phyloP scores from a whole-genome alignment of 2,888 invertebrate genomes.

The Callyntrura guangdongensis region DNA sequence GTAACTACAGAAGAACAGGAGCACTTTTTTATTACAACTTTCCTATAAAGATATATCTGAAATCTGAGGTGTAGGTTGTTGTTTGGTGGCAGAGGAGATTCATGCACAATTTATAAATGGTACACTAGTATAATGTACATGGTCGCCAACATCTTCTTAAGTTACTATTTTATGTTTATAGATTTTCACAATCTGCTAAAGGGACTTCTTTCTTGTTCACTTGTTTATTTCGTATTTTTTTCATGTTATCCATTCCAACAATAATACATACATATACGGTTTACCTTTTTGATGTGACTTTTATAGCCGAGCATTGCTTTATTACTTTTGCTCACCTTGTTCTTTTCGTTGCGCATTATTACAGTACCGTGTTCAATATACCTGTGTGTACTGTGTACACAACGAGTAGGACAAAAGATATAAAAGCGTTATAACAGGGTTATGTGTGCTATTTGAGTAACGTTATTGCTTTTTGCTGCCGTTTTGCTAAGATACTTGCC shows the following conservation, averaged over 20 bases:
- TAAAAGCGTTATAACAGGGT: slow-evolving; percentile 22
- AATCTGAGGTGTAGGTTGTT: background rate
- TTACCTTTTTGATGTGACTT: slow-evolving; percentile 71
- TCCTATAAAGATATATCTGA: slow-evolving; percentile 22
- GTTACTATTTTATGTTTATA: slow-evolving; percentile 26
- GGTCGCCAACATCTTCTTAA: slow-evolving; percentile 48
- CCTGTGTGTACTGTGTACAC: background rate
- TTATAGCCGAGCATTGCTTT: slow-evolving; percentile 69
- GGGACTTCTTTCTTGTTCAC: slow-evolving; percentile 51
- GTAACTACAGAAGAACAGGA: background rate
- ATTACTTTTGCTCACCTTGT: slow-evolving; percentile 72
- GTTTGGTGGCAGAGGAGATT: background rate
- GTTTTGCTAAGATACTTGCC: slow-evolving; percentile 1
- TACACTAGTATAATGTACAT: slow-evolving; percentile 1
- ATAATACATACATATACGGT: slow-evolving; percentile 57
- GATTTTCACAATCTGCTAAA: slow-evolving; percentile 28
- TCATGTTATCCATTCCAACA: slow-evolving; percentile 55
- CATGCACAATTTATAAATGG: slow-evolving; percentile 20
- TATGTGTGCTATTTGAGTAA: slow-evolving; percentile 41
- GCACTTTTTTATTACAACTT: slow-evolving; percentile 48
- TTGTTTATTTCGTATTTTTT: slow-evolving; percentile 55
- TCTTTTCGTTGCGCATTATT: slow-evolving; percentile 17
- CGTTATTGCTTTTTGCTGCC: slow-evolving; percentile 30
- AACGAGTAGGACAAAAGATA: background rate
- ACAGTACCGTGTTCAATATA: slow-evolving; percentile 10